Conservation (phyloP, 2,113 vertebrate species). For the Plestiodon gilberti region DNA sequence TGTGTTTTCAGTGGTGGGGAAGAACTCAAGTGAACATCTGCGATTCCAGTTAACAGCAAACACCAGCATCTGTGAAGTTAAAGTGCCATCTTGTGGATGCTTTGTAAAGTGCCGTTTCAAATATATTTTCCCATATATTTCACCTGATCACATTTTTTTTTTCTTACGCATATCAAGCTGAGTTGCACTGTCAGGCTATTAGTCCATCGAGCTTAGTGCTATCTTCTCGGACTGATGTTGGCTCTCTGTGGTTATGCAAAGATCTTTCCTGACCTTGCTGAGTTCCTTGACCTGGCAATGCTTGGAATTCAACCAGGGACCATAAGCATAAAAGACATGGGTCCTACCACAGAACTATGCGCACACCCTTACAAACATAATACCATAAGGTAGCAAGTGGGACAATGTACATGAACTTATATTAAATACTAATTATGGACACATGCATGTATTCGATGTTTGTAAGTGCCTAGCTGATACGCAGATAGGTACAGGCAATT, state of each 20-base stretch:
- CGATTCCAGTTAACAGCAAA: neutral
- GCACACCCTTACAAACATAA: neutral
- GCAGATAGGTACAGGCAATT: too few relatives aligned
- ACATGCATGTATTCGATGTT: neutral
- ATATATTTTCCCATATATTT: neutral
- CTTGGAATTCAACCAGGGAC: neutral
- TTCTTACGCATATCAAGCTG: neutral
- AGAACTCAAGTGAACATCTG: slow-evolving; percentile 7
- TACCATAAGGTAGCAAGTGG: neutral
- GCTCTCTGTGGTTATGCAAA: neutral
- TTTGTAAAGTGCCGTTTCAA: slow-evolving; percentile 45
- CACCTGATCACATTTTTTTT: too few relatives aligned
- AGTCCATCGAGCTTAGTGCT: neutral
- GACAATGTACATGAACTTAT: neutral
- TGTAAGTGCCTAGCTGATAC: neutral
- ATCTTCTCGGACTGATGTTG: neutral
- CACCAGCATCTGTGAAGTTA: slow-evolving; percentile 50
- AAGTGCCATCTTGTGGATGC: slow-evolving; percentile 77
- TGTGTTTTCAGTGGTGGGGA: slow-evolving; percentile 3
- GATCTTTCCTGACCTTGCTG: neutral
- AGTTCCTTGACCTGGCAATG: neutral
- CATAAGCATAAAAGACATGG: neutral
- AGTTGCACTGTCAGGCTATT: neutral
- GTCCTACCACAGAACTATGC: neutral
- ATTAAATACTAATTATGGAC: neutral